Percentiles rank a stretch among this genome's conserved stretches.
phyloP scores from a whole-genome alignment of 2,797 vertebrate species.

The Pipistrellus nathusii region DNA sequence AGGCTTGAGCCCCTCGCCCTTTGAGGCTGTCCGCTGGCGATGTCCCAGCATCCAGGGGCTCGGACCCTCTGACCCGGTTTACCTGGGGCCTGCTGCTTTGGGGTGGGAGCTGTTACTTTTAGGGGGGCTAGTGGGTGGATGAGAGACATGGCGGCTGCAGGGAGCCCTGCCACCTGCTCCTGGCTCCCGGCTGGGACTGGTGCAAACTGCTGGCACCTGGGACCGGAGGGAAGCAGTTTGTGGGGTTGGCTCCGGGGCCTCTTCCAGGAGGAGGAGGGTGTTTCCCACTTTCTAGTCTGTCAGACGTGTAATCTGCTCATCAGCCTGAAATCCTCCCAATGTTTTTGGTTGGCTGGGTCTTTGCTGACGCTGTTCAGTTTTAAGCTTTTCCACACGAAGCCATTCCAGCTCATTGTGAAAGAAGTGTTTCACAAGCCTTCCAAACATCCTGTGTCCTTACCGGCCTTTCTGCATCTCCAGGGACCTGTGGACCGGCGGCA shows the following conservation, averaged over 20 bases:
- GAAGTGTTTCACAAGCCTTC: background rate
- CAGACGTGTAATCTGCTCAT: background rate
- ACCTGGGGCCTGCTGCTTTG: background rate
- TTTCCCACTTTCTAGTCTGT: background rate
- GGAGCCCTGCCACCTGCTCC: background rate
- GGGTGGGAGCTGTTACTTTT: background rate
- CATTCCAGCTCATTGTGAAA: background rate
- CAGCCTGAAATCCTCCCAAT: background rate
- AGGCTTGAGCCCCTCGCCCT: background rate
- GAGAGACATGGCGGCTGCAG: too few species aligned
- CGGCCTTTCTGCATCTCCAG: background rate
- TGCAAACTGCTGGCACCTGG: background rate
- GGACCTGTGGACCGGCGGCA: background rate
- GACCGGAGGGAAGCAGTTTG: background rate
- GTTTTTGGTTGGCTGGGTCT: constrained; percentile 47
- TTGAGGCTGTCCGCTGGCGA: background rate
- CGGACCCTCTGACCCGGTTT: background rate
- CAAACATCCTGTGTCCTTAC: background rate
- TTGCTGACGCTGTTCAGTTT: constrained; percentile 58
- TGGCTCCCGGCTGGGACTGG: background rate
- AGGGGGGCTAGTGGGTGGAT: background rate
- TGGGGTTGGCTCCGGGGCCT: background rate
- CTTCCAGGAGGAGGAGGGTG: constrained; percentile 20
- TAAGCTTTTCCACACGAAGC: constrained; percentile 40
- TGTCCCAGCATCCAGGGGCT: background rate